phyloP scores from a whole-genome alignment of 2,888 invertebrate genomes.

The Ectemnius cavifrons region DNA sequence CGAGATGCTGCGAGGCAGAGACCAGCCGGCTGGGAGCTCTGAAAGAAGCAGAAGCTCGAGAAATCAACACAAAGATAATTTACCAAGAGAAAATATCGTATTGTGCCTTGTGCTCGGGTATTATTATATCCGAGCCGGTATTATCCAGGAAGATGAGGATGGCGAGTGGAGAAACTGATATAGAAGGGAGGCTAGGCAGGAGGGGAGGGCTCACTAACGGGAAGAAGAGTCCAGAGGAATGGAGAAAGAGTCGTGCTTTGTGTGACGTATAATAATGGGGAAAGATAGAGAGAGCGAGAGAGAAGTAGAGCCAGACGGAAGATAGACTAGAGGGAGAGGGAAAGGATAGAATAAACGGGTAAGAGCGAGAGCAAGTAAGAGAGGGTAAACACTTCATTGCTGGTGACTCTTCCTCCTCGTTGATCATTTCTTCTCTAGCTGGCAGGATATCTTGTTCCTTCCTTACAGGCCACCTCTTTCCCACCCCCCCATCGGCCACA shows the following conservation, averaged over 20 bases:
- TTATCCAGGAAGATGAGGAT: conserved; percentile 55
- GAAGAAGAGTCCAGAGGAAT: conserved; percentile 34
- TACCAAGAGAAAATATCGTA: conserved; percentile 63
- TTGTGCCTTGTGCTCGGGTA: conserved; percentile 59
- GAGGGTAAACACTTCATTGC: conserved; percentile 60
- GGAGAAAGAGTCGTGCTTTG: conserved; percentile 28
- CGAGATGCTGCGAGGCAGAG: conserved; percentile 13
- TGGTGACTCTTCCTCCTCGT: conserved; percentile 59
- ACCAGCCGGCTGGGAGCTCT: conserved; percentile 13
- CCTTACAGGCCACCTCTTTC: conserved; percentile 27
- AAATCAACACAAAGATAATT: conserved; percentile 61
- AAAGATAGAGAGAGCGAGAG: conserved; percentile 21
- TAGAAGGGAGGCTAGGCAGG: conserved; percentile 41
- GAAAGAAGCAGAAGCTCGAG: conserved; percentile 42
- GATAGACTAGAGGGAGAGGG: conserved; percentile 23
- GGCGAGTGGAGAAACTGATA: conserved; percentile 56
- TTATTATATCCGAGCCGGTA: conserved; percentile 63
- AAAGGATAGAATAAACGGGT: conserved; percentile 39
- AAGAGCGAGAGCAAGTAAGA: conserved; percentile 67
- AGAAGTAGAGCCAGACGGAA: conserved; percentile 26
- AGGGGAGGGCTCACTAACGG: conserved; percentile 21
- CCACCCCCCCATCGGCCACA: conserved; percentile 21
- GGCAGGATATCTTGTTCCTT: conserved; percentile 44
- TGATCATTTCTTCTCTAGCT: conserved; percentile 59
- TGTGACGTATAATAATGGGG: conserved; percentile 5